Percentiles rank a stretch among this genome's conserved stretches.
These are phyloP conservation scores for mouse (Mus musculus) DNA, from an alignment of 2,113 vertebrate genomes.

Conservation along the genomic window GRCm39 chr15:91909501-91910000, in stretches of 20 bases:
- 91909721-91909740: background rate
- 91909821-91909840: background rate
- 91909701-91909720: background rate
- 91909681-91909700: background rate
- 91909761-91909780: background rate
- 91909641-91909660: background rate
- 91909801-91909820: background rate
- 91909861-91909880: background rate
- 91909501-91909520: conserved; percentile 51
- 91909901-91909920: background rate
- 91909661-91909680: background rate
- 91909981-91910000: background rate
- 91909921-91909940: background rate
- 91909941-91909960: background rate
- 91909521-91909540: background rate
- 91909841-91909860: background rate
- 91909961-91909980: background rate
- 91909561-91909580: background rate
- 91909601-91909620: conserved; percentile 31
- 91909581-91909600: conserved; percentile 11
- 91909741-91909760: background rate
- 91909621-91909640: background rate
- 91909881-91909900: background rate
- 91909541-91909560: background rate
- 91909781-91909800: background rate